Evolutionary conservation across 2,797 vertebrate genomes (phyloP).

Genomic region (Sylvia borin): DNA sequence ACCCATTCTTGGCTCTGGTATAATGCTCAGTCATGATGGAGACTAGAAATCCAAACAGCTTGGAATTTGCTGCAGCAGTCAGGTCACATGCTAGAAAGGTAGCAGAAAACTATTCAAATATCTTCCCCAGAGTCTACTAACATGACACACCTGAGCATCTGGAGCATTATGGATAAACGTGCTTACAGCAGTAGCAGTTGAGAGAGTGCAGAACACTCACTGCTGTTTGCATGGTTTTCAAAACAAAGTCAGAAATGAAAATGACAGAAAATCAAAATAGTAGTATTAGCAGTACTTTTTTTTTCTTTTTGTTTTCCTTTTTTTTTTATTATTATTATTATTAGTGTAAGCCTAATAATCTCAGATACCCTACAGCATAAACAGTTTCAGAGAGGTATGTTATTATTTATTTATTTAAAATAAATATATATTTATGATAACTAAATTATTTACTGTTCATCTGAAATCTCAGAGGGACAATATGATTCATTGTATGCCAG

Average conservation of each 20-base stretch:
- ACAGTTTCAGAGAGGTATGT: neutral
- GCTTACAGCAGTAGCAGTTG: neutral
- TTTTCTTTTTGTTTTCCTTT: no score
- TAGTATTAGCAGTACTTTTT: neutral
- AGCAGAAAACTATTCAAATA: neutral
- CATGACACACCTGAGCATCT: neutral
- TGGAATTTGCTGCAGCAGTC: neutral
- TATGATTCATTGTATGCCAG: neutral
- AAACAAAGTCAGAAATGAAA: neutral
- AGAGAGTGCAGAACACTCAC: neutral
- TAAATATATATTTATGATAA: neutral
- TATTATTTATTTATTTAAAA: neutral
- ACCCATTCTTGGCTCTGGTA: neutral
- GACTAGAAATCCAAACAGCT: neutral
- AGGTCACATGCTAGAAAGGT: neutral
- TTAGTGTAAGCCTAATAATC: neutral
- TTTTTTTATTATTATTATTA: no score
- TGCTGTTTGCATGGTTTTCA: neutral
- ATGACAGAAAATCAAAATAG: neutral
- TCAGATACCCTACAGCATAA: neutral
- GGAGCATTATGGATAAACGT: neutral
- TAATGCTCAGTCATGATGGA: neutral
- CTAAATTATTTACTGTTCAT: neutral
- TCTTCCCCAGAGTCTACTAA: neutral
- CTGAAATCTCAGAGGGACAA: neutral